These are phyloP conservation scores for Motacilla tschutschensis DNA, from an alignment of 2,113 vertebrate genomes.

Conservation along the genomic window DNA sequence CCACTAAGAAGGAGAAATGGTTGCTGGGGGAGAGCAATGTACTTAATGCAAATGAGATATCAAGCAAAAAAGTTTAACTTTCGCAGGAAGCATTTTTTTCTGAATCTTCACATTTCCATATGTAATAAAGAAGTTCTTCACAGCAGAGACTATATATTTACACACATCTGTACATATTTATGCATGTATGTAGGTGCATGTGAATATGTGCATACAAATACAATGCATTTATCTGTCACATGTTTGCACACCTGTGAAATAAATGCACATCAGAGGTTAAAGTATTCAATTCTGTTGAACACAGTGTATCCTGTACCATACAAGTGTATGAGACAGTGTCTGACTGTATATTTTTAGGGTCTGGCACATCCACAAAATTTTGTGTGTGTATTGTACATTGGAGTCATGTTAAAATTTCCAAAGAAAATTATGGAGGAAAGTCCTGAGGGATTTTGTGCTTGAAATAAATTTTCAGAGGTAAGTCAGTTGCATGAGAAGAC, in stretches of 20 bases:
- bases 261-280: background rate
- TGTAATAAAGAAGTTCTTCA: background rate
- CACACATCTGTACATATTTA: background rate
- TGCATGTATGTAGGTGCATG: accelerated
- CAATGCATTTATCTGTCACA: background rate
- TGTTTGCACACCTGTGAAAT: background rate
- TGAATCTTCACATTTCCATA: background rate
- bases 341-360: background rate
- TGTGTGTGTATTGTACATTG: background rate
- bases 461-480: background rate
- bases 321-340: background rate
- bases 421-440: background rate
- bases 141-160: background rate
- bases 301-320: background rate
- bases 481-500: background rate
- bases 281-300: background rate
- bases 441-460: background rate
- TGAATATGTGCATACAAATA: background rate
- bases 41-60: background rate
- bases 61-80: background rate
- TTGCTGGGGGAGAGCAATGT: background rate
- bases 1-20: background rate
- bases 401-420: background rate
- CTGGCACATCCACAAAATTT: background rate
- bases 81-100: background rate